Evolutionary conservation across 2,888 invertebrate species (phyloP), one percentile per base, ranked within the genome.

Genomic region (Eupelmus urozonus): DNA sequence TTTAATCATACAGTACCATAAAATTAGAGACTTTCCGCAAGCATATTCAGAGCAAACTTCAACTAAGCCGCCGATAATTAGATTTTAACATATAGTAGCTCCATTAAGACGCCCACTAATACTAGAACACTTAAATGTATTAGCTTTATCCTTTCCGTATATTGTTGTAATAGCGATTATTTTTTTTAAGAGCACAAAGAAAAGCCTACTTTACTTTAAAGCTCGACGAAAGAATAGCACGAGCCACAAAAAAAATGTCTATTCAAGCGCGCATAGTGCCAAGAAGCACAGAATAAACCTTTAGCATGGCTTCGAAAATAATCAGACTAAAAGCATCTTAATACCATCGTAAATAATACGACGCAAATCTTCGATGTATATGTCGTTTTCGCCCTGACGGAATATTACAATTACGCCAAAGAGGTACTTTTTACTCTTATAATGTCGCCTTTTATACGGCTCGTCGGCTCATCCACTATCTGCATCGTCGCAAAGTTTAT

Each of bases 321-420:
- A 63, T 63, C 63, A 63, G 23, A 25, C 63, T 63, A 63, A 63
- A 63, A 63, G 63, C 63, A 63, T 62, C 16, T 63, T 45, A 45
- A 25, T 63, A 45, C 13, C n/a, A 18, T 16, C 45, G 4, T 63
- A 63, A 63, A 45, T 25, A 40, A 42, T 7, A 45, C 42, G 45
- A 45, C 20, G n/a, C 16, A 2, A n/a, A 59, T 53, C 11, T 20
- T 20, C 53, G 20, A 53, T 53, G 20, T 11, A 49, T n/a, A 49
- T 49, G n/a, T n/a, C n/a, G n/a, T 34, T 5, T 34, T 34, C 9
- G 34, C 9, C 34, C 34, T 34, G 34, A 34, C 9, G 3, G n/a
- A n/a, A n/a, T n/a, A n/a, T n/a, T n/a, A n/a, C n/a, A n/a, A n/a
- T 34, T 34, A 34, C 34, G 34, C 3, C 9, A 34, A 34, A 34